A percentile compares a stretch with the other conserved stretches of the same genome.
These are phyloP conservation scores for Anorthoa munda DNA, from an alignment of 2,888 invertebrate genomes.

Conservation along the genomic window DNA sequence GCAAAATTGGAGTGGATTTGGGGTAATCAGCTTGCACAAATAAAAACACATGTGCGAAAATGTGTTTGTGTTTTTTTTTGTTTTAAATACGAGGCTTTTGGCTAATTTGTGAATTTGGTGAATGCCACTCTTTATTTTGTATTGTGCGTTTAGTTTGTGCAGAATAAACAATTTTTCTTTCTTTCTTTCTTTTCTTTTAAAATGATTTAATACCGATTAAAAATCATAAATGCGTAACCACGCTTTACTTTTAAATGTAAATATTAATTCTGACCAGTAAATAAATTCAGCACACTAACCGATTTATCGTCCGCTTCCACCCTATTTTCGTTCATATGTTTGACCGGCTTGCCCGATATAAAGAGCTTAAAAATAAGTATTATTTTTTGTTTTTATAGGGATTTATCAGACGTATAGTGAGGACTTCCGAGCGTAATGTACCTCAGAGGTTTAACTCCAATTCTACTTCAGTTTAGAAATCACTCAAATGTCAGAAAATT, in stretches of 20 bases:
- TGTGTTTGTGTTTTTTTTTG: too few species aligned
- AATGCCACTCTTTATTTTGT: too few species aligned
- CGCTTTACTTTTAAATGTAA: conserved; percentile 32
- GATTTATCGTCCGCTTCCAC: conserved; percentile 40
- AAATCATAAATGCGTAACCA: conserved; percentile 34
- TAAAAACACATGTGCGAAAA: neutral
- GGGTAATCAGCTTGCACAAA: neutral
- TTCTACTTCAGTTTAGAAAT: conserved; percentile 45
- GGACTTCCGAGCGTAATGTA: neutral
- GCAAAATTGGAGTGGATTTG: too few species aligned
- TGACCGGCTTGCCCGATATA: conserved; percentile 32
- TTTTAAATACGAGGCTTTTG: too few species aligned
- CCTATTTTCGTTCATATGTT: conserved; percentile 36
- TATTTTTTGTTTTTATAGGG: conserved; percentile 26
- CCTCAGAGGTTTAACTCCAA: conserved; percentile 27
- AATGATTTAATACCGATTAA: conserved; percentile 16
- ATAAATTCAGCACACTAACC: conserved; percentile 33
- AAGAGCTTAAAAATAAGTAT: conserved; percentile 39
- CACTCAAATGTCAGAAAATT: conserved; percentile 36
- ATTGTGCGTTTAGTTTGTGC: too few species aligned
- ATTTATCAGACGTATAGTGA: neutral
- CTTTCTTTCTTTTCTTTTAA: too few species aligned
- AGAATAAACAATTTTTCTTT: too few species aligned
- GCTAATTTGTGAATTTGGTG: too few species aligned
- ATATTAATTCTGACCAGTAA: conserved; percentile 37